Percentiles rank a stretch among this genome's conserved stretches.
Conservation (phyloP, 2,888 invertebrate genomes). For the Leucozona laternaria region DNA sequence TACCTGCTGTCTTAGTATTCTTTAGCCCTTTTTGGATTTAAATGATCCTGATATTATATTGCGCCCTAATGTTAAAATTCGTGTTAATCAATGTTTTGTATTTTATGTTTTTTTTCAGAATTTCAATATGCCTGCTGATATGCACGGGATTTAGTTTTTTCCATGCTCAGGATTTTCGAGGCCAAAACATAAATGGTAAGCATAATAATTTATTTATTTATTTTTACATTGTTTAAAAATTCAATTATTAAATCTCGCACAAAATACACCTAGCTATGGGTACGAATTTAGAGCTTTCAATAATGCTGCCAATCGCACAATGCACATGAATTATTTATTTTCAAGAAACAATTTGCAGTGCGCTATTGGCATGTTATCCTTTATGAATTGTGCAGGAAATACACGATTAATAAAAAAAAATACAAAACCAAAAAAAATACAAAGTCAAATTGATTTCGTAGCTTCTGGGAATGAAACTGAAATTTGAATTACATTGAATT, state of each 20-base stretch:
- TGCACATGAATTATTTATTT: constrained; percentile 27
- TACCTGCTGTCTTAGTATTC: too few relatives aligned
- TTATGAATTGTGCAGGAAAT: constrained; percentile 30
- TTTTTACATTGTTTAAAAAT: not conserved
- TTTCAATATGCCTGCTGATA: constrained; percentile 33
- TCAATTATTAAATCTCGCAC: not conserved
- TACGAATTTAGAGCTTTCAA: constrained; percentile 10
- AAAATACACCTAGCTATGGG: too few relatives aligned
- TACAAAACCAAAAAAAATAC: not conserved
- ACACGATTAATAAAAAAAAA: not conserved
- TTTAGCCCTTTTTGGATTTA: too few relatives aligned
- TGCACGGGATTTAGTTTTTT: constrained; percentile 4
- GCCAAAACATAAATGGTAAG: constrained; percentile 68
- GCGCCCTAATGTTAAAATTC: too few relatives aligned
- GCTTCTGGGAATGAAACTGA: constrained; percentile 28
- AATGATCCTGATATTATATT: too few relatives aligned
- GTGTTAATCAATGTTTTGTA: not conserved
- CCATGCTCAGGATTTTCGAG: constrained; percentile 41
- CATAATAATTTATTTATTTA: too few relatives aligned
- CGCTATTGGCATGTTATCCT: constrained; percentile 33
- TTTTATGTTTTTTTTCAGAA: constrained; percentile 38
- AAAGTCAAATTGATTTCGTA: constrained; percentile 32
- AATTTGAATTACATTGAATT: constrained; percentile 31
- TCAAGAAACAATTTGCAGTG: constrained; percentile 28
- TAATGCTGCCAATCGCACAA: constrained; percentile 54